Evolutionary conservation across 2,113 vertebrate genomes (phyloP).

Genomic region (Egretta garzetta): DNA sequence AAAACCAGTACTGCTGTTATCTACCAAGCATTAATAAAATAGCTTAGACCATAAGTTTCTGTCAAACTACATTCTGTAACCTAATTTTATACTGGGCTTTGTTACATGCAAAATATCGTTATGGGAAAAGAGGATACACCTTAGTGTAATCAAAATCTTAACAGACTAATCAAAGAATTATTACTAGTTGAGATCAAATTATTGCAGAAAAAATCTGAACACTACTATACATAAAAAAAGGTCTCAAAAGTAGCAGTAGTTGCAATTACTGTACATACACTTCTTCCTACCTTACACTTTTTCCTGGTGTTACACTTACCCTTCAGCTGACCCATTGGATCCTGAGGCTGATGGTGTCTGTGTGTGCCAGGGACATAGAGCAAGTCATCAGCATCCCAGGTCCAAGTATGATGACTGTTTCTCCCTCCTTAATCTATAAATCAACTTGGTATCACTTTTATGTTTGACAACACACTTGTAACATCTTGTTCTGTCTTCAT

Average conservation of each 20-base stretch:
- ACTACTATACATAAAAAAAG: neutral
- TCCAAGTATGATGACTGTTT: rapidly evolving
- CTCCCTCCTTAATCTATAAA: neutral
- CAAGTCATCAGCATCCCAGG: neutral
- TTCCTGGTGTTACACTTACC: neutral
- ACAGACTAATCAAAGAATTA: neutral
- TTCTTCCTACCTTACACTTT: neutral
- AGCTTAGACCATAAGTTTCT: neutral
- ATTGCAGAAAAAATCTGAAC: neutral
- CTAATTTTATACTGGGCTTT: neutral
- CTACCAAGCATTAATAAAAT: neutral
- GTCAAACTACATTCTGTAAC: neutral
- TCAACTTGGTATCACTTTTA: neutral
- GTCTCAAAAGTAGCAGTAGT: neutral
- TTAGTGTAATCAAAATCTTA: neutral
- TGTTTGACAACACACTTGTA: neutral
- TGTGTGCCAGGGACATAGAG: neutral
- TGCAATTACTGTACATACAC: neutral
- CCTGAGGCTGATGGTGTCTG: rapidly evolving
- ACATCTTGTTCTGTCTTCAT: neutral
- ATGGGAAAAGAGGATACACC: neutral
- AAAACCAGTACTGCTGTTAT: neutral
- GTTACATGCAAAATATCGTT: neutral
- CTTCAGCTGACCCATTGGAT: neutral
- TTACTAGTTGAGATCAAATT: neutral